Base-by-base conservation (phyloP, 2,888 invertebrate genomes). In the Pterostichus madidus region DNA sequence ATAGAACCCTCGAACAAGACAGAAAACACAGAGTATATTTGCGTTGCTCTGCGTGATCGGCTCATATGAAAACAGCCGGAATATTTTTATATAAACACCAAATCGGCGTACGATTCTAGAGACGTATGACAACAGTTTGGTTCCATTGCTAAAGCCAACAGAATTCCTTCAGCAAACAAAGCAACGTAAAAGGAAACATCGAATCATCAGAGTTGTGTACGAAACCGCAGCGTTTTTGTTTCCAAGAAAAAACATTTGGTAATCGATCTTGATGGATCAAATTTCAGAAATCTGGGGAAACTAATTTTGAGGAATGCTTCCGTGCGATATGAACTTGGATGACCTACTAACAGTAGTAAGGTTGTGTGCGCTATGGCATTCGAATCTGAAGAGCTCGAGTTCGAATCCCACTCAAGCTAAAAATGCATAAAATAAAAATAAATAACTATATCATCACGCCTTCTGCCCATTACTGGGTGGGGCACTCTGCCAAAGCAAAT, bases 91-190 rank as follows among this genome's bases (percentile, higher is more conserved):
- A 59, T 64, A 64, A 64, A 35, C 64, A 64, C 32, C 64, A 64
- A 64, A 64, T 13, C 64, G 35, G 56, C 17, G 56, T 56, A 24
- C 24, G 56, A 24, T 56, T 17, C 13, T 8, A 35, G 59, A 61
- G 64, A 64, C 35, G 6, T 64, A 64, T 64, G 64, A 64, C 64
- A 64, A 64, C 64, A 64, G 32, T 64, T 64, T 64, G n/a, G 64
- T 64, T 64, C 64, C 64, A 64, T 64, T 64, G 64, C 35, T 64
- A 64, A 64, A 64, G 64, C 64, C 64, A 64, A 64, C 64, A 64
- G 31, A 32, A 64, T 32, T 64, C 35, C n/a, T 5, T 64, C 64
- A 32, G 35, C 31, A 64, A 64, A 64, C 64, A 64, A 64, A 56
- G 3, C 5, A 64, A 11, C 59, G 13, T 11, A 7, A 13, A 32